A percentile compares a stretch with the other conserved stretches of the same genome.
Evolutionary conservation across 1,140 invertebrate species (phyloP).

Genomic region (Matsumurasca onukii): DNA sequence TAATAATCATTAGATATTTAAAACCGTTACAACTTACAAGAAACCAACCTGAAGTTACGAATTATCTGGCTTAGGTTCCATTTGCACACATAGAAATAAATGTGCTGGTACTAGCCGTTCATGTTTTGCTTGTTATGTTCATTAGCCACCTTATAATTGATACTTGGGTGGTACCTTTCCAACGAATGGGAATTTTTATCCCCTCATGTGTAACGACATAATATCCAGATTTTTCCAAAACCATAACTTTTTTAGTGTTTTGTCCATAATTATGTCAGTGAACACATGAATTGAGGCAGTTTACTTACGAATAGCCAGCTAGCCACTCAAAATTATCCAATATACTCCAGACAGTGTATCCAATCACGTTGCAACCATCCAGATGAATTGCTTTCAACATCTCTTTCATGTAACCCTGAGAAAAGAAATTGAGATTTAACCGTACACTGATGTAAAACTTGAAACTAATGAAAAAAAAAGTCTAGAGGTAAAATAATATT

Average conservation of each 20-base stretch:
- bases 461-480: background rate
- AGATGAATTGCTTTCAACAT: constrained; percentile 64
- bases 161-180: background rate
- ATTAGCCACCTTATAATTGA: background rate
- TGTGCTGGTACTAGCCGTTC: no score
- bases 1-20: background rate
- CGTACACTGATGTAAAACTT: no score
- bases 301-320: constrained; percentile 61
- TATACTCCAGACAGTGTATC: constrained; percentile 72
- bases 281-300: background rate
- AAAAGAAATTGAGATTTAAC: constrained; percentile 39
- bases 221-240: background rate
- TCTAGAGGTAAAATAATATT: background rate
- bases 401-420: constrained; percentile 61
- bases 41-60: background rate
- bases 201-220: no score
- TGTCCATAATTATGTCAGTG: background rate
- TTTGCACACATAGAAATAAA: no score
- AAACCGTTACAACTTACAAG: background rate
- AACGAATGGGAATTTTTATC: no score
- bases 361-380: constrained; percentile 61
- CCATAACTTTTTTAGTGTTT: background rate
- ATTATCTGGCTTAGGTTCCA: background rate
- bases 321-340: constrained; percentile 82
- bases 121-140: no score